Evolutionary conservation across 1,140 invertebrate species (phyloP), one percentile per base, ranked within the genome.

Genomic region (Halesus radiatus): DNA sequence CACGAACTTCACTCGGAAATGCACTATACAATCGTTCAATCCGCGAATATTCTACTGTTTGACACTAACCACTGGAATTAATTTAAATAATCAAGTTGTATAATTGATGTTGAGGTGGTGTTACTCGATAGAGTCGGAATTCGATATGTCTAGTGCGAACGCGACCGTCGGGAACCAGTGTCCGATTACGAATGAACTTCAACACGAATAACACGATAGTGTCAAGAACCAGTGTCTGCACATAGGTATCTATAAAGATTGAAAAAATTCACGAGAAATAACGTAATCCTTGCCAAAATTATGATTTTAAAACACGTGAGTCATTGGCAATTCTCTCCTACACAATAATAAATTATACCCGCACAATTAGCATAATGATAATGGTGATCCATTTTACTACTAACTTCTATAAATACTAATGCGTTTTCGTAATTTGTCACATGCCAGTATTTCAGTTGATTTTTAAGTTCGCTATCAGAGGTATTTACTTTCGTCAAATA

Each of bases 181-280:
- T 72, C 68, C 45, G 68, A 53, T 72, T 72, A 72, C 68, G 22
- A 72, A 72, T 72, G 68, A 53, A 53, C 62, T 66, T 45, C 29
- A 66, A 15, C 20, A 23, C 0, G 4, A 3, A 3, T n/a, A 29
- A 16, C n/a, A 23, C 66, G 16, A 23, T 72, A 45, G n/a, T 15
- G 18, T 22, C 13, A 18, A 6, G n/a, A 52, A 45, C 23, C 66
- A 52, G 20, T 15, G n/a, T 26, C 50, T 5, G 8, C 45, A 72
- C 68, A 45, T 45, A n/a, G n/a, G n/a, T n/a, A 32, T 7, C 3
- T 45, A 45, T 45, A 13, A 37, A 45, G 37, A 13, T 45, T 45
- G 37, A 45, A 45, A 45, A 45, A 45, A 13, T 45, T 45, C 10
- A 45, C 37, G 37, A 45, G 37, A 45, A 45, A 45, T 45, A 45